A percentile compares a stretch with the other conserved stretches of the same genome.
These are phyloP conservation scores for Apoda limacodes DNA, from an alignment of 2,888 invertebrate species.

Conservation along the genomic window DNA sequence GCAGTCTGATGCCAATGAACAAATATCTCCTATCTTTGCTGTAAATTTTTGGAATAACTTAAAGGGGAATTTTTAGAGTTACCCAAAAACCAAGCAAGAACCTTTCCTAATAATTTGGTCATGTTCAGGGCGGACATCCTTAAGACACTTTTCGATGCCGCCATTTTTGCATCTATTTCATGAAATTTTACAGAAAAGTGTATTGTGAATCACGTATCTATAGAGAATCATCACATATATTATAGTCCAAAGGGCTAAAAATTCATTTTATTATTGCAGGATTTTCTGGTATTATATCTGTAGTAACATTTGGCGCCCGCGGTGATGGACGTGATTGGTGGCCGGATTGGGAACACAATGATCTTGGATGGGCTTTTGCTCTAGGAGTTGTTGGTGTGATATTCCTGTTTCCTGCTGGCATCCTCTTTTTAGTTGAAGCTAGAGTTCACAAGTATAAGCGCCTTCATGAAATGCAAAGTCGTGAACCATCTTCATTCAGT, in stretches of 20 bases:
- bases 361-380: conserved; percentile 94
- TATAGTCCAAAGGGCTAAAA: background rate
- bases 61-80: no score
- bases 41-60: no score
- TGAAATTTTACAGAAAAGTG: no score
- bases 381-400: conserved; percentile 85
- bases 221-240: background rate
- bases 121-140: no score
- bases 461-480: conserved; percentile 76
- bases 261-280: conserved; percentile 55
- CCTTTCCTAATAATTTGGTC: no score
- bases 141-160: no score
- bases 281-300: conserved; percentile 83
- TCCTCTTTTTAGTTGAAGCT: conserved; percentile 86
- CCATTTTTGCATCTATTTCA: no score
- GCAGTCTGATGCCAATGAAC: no score
- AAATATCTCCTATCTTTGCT: no score
- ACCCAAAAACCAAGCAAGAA: no score
- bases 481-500: conserved; percentile 74
- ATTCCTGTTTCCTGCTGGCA: conserved; percentile 79
- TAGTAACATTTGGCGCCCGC: conserved; percentile 88
- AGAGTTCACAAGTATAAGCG: conserved; percentile 81
- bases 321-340: conserved; percentile 96
- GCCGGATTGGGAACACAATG: conserved; percentile 96
- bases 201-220: background rate